Evolutionary conservation across 2,113 vertebrate genomes (phyloP).

Genomic region (Tympanuchus pallidicinctus): DNA sequence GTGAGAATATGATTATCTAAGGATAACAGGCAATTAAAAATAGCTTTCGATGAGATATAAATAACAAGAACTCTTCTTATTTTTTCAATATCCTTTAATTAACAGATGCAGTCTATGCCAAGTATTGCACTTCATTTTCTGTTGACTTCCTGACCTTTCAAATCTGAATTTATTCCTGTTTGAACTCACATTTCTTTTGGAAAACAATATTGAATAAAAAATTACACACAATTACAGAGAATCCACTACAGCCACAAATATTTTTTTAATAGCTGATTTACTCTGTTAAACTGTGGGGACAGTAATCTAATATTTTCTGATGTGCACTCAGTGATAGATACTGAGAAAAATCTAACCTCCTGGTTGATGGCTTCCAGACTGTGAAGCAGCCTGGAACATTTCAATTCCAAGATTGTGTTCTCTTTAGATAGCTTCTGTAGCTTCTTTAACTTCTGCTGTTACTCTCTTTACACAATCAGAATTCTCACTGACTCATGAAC

Average conservation of each 20-base stretch:
- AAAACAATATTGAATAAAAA: background rate
- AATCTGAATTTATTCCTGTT: background rate
- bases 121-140: background rate
- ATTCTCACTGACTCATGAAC: background rate
- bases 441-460: background rate
- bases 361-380: background rate
- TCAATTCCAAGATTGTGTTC: background rate
- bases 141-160: background rate
- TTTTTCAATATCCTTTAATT: background rate
- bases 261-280: background rate
- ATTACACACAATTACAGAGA: background rate
- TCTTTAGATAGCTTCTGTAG: background rate
- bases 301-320: background rate
- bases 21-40: background rate
- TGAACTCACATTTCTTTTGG: background rate
- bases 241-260: background rate
- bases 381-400: background rate
- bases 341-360: background rate
- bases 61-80: background rate
- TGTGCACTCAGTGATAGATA: background rate
- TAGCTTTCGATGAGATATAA: background rate
- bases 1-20: background rate
- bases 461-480: background rate
- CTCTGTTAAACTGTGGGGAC: rapidly evolving
- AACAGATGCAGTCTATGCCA: background rate